These are phyloP conservation scores for Agapornis canus DNA, from an alignment of 2,797 vertebrate genomes.

Conservation along the genomic window DNA sequence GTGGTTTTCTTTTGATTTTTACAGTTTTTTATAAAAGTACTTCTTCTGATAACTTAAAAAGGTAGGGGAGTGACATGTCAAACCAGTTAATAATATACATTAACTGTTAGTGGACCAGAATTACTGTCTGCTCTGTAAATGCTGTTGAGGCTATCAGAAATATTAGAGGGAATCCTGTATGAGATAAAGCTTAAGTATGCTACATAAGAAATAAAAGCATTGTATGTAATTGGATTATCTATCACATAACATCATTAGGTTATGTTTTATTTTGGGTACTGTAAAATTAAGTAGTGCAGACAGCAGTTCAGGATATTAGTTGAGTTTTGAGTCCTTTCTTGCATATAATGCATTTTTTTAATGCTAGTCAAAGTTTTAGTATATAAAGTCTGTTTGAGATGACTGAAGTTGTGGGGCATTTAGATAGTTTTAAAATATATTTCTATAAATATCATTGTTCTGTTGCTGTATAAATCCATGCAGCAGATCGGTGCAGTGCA, in stretches of 20 bases:
- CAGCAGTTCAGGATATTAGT: background rate
- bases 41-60: background rate
- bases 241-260: background rate
- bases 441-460: background rate
- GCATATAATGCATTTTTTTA: fast-evolving
- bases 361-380: background rate
- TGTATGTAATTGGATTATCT: background rate
- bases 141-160: background rate
- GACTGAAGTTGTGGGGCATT: background rate
- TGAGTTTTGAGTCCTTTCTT: background rate
- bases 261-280: background rate
- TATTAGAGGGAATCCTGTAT: background rate
- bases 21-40: background rate
- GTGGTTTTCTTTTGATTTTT: background rate
- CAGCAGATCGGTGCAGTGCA: background rate
- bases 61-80: background rate
- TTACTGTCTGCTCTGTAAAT: background rate
- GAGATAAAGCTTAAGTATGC: background rate
- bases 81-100: background rate
- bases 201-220: background rate
- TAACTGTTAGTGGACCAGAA: conserved; percentile 7
- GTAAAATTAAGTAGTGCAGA: background rate
- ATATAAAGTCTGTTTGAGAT: background rate
- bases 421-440: background rate
- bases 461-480: background rate